phyloP scores from a whole-genome alignment of 2,797 vertebrate species.

The Hippopotamyrus pictus region DNA sequence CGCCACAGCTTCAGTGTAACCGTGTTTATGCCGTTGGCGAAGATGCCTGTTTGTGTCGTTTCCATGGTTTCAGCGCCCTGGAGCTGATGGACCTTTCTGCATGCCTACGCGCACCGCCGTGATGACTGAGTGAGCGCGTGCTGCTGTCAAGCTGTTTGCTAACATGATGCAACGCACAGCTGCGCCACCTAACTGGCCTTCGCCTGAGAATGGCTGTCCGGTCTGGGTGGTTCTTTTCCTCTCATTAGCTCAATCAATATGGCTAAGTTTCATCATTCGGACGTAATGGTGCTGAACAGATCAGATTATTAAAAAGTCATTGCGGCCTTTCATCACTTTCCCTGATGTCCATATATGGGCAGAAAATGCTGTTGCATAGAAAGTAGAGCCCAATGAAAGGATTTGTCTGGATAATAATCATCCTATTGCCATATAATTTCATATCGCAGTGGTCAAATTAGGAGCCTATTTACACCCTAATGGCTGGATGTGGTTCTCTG shows the following conservation, averaged over 20 bases:
- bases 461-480: neutral
- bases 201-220: neutral
- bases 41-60: neutral
- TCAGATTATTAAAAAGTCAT: conserved; percentile 18
- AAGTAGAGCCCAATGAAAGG: neutral
- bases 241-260: neutral
- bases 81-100: neutral
- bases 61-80: neutral
- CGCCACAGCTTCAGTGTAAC: neutral
- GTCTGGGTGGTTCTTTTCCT: neutral
- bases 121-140: neutral
- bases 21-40: neutral
- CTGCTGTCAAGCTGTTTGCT: neutral
- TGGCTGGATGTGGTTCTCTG: neutral
- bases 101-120: neutral
- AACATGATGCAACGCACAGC: neutral
- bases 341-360: neutral
- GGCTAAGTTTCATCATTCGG: neutral
- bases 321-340: neutral
- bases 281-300: neutral
- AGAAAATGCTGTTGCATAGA: neutral
- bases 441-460: neutral
- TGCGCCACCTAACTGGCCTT: too few species aligned
- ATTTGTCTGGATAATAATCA: neutral
- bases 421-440: neutral